Conservation (phyloP, 2,113 vertebrate species). For the Ammodytes marinus region DNA sequence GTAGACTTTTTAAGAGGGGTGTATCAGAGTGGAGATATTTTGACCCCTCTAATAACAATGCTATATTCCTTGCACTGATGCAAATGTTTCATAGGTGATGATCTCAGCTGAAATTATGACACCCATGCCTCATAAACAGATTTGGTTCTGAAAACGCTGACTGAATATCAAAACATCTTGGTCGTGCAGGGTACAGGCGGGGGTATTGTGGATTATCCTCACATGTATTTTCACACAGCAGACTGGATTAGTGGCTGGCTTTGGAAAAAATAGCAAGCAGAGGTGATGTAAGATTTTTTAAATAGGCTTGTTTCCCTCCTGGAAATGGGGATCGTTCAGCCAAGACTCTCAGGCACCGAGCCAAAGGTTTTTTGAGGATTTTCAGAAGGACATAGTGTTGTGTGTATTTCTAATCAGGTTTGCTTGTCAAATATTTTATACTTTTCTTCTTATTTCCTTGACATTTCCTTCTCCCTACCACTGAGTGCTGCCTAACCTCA, state of each 20-base stretch:
- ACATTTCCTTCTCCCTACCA: constrained; percentile 2
- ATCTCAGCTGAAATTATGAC: constrained; percentile 44
- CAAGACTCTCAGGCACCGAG: constrained; percentile 40
- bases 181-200: constrained; percentile 21
- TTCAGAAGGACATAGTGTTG: constrained; percentile 49
- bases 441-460: constrained; percentile 3
- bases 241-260: constrained; percentile 54
- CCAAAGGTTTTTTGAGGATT: constrained; percentile 49
- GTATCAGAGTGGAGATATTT: constrained; percentile 14
- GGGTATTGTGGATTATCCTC: constrained; percentile 57
- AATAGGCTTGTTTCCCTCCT: constrained; percentile 49
- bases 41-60: constrained; percentile 5
- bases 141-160: constrained; percentile 48
- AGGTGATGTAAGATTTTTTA: constrained; percentile 59
- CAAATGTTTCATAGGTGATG: constrained; percentile 23
- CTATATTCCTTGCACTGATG: constrained; percentile 15
- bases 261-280: constrained; percentile 29
- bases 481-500: neutral
- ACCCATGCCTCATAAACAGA: constrained; percentile 33
- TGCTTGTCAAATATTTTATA: constrained; percentile 22
- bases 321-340: constrained; percentile 49
- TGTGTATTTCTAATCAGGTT: constrained; percentile 23
- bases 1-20: constrained; percentile 33
- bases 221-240: constrained; percentile 44
- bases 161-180: constrained; percentile 48